Evolutionary conservation across 1,140 invertebrate genomes (phyloP), one percentile per base, ranked within the genome.

Genomic region (Centruroides sculpturatus): DNA sequence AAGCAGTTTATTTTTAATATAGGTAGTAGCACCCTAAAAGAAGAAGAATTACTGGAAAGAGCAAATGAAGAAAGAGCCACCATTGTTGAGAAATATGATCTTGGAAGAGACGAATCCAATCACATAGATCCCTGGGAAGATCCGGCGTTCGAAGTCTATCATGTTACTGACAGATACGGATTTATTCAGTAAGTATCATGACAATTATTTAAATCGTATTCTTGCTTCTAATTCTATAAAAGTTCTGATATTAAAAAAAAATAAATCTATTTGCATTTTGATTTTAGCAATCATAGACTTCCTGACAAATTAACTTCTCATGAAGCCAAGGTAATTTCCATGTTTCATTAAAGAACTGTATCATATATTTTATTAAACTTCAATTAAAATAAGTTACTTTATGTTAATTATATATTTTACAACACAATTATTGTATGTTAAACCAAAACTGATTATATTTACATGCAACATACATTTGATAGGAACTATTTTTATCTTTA

Each of bases 161-260:
- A 95, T 74, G 84, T 85, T 66, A 92, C 88, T 57, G 95, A 98
- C 75, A 81, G 89, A 79, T 98, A 95, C 84, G 96, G 96, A 69
- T 99, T 98, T 72, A 92, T 98, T 70, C 51, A 53, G 51, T 53
- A 53, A 6, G 51, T 53, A 36, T 53, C 3, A 3, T 2, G 23
- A 23, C 2, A 2, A 23, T 23, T 23, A 23, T 23, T 23, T 23
- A 2, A 23, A 23, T 23, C 23, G 23, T 23, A 23, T 23, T 23
- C 23, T 23, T 23, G 23, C 23, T 23, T 23, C 23, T 23, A 23
- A 23, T 2, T 23, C 23, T 23, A 23, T 23, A 23, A 23, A 23
- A 23, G 23, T 23, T 23, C 23, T 23, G 1, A 23, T 23, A 23
- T 2, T 23, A 23, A 23, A 23, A 23, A 23, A 23, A 23, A 23